phyloP scores from a whole-genome alignment of 2,797 vertebrate genomes.

The Mormyrus proboscirostris region DNA sequence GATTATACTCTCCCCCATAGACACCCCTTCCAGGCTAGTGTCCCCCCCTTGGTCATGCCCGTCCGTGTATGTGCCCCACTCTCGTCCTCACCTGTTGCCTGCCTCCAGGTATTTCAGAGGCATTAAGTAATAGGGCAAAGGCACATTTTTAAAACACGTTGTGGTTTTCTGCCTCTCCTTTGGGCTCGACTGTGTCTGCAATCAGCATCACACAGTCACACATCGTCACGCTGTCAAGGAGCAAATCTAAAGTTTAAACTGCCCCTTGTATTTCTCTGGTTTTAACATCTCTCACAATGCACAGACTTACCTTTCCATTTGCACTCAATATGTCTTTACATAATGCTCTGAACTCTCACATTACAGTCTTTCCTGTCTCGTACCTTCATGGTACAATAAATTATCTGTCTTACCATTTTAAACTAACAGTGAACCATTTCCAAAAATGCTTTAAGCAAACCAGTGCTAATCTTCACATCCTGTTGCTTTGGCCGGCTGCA shows the following conservation, averaged over 20 bases:
- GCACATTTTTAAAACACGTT: not conserved
- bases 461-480: not conserved
- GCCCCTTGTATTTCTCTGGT: not conserved
- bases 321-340: not conserved
- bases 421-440: not conserved
- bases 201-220: not conserved
- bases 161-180: not conserved
- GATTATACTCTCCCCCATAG: not conserved
- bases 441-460: not conserved
- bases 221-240: not conserved
- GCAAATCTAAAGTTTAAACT: not conserved
- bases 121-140: not conserved
- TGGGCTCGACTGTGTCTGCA: not conserved
- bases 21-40: not conserved
- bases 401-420: not conserved
- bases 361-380: not conserved
- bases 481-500: not conserved
- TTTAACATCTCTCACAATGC: not conserved
- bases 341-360: not conserved
- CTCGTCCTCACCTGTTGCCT: not conserved
- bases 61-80: not conserved
- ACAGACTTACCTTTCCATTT: not conserved
- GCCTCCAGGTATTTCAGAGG: not conserved
- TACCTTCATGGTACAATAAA: not conserved
- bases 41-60: not conserved